Conservation (phyloP, 1,140 invertebrate species). For the Maniola jurtina region DNA sequence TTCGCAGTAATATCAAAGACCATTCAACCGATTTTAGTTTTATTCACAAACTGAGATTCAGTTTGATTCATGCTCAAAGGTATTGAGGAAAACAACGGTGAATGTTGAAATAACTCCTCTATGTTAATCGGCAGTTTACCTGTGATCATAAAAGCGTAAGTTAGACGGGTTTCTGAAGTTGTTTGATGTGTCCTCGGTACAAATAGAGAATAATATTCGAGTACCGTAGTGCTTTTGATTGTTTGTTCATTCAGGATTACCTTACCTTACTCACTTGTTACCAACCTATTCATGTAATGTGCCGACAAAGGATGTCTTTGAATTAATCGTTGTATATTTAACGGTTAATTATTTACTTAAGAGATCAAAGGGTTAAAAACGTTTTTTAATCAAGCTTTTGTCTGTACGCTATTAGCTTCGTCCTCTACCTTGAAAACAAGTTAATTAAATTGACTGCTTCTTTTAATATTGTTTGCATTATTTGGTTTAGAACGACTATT, state of each 20-base stretch:
- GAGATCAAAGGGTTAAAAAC: neutral
- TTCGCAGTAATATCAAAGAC: too few relatives aligned
- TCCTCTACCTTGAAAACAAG: too few relatives aligned
- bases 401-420: too few relatives aligned
- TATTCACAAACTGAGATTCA: too few relatives aligned
- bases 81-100: neutral
- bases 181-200: conserved; percentile 52
- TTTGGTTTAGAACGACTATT: too few relatives aligned
- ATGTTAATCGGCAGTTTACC: conserved; percentile 19
- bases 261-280: conserved; percentile 22
- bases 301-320: conserved; percentile 13
- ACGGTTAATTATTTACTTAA: neutral
- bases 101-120: conserved; percentile 20
- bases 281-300: neutral
- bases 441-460: too few relatives aligned
- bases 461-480: too few relatives aligned
- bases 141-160: conserved; percentile 36
- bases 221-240: conserved; percentile 65
- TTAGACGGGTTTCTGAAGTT: conserved; percentile 44
- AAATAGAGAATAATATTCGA: conserved; percentile 57
- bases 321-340: neutral
- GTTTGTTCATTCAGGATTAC: conserved; percentile 38
- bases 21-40: too few relatives aligned
- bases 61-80: too few relatives aligned
- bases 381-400: neutral